Evolutionary conservation across 2,797 vertebrate genomes (phyloP), one percentile per base, ranked within the genome.

Genomic region (Paramormyrops hopkinsi): DNA sequence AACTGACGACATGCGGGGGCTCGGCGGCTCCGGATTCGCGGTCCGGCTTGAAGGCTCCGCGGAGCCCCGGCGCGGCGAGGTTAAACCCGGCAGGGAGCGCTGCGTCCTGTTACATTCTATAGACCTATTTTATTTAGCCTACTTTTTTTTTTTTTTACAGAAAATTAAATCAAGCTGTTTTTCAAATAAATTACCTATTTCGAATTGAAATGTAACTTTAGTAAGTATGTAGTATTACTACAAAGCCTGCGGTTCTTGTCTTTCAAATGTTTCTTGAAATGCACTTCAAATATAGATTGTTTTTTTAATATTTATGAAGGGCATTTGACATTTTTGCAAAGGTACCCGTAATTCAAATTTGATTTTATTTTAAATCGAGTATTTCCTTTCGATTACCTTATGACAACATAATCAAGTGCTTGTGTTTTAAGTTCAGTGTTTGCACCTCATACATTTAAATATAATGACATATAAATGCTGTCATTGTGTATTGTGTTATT

Each of bases 1-100:
- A 94, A 94, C 79, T 96, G 94, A 96, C 95, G 94, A 91, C 92
- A 94, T 48, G 0, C 53, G n/a, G 76, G 91, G 92, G 88, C 89
- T 90, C 54, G 41, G 79, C 79, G 19, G 41, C 79, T 84, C 46
- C 79, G 73, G 73, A 37, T 19, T 41, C 73, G 12, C 73, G 6
- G 17, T 44, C 17, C 73, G 41, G 37, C 33, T 19, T 44, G 37
- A 37, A 19, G 2, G 17, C 33, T n/a, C 73, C 37, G 5, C 73
- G 73, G 73, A 41, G 37, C 17, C 19, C 41, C 6, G 6, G 7
- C 2, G 14, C 17, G 17, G 73, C 7, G 9, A 46, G 4, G 41
- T 79, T 44, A 79, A 79, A 79, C 2, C 73, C 41, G 19, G 1
- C 14, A 2, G 19, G 5, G 17, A 44, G 44, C 19, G 19, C 5